Percentiles rank a stretch among this genome's conserved stretches.
phyloP scores from a whole-genome alignment of 2,888 invertebrate species.

The Drosophila vallismaia region DNA sequence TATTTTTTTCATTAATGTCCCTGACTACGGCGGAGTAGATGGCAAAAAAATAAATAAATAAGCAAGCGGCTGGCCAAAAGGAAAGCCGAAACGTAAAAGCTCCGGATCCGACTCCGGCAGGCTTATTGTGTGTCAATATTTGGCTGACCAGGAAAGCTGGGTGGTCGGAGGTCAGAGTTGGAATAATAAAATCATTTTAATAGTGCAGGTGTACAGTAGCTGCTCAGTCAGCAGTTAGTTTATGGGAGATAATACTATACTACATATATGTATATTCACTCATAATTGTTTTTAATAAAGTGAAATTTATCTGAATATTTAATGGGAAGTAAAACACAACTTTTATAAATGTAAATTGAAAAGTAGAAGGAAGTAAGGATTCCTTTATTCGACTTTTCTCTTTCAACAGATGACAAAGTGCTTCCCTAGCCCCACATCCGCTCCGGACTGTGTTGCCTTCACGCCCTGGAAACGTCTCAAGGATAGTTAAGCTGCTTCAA shows the following conservation, averaged over 20 bases:
- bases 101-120: constrained; percentile 35
- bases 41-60: constrained; percentile 60
- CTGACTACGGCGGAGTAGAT: constrained; percentile 38
- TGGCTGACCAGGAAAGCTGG: constrained; percentile 30
- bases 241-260: not conserved
- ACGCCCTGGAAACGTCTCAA: constrained; percentile 12
- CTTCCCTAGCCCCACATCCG: not conserved
- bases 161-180: constrained; percentile 7
- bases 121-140: constrained; percentile 76
- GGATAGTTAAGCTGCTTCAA: constrained; percentile 46
- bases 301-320: not conserved
- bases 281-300: not conserved
- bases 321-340: not conserved
- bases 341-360: not conserved
- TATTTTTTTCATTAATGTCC: constrained; percentile 78
- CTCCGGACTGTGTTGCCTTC: not conserved
- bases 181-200: constrained; percentile 39
- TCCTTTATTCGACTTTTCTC: constrained; percentile 8
- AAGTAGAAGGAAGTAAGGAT: not conserved
- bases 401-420: constrained; percentile 10
- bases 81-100: constrained; percentile 77
- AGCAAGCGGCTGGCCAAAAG: constrained; percentile 42
- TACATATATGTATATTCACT: not conserved
- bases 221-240: not conserved
- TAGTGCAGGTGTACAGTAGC: constrained; percentile 33